Evolutionary conservation across 2,797 vertebrate species (phyloP).

Genomic region (Sternotherus odoratus): DNA sequence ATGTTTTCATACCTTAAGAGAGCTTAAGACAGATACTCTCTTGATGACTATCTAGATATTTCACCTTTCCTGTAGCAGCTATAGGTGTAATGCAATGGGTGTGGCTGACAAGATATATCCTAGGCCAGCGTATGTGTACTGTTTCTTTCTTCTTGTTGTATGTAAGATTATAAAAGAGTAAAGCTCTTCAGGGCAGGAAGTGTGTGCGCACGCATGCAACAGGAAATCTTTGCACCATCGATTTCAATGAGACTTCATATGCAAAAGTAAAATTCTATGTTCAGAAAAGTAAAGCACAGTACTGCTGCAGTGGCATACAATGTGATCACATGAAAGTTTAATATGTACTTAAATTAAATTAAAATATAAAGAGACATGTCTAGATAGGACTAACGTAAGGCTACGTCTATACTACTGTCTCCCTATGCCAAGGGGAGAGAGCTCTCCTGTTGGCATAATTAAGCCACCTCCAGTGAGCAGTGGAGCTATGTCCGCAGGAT

Average conservation of each 20-base stretch:
- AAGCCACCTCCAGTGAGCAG: too few species aligned
- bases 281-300: not conserved
- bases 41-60: conserved; percentile 23
- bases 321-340: not conserved
- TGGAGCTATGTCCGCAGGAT: too few species aligned
- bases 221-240: conserved; percentile 13
- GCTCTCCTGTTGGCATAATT: too few species aligned
- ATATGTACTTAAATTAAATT: too few species aligned
- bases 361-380: not conserved
- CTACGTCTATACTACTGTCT: too few species aligned
- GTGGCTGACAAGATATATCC: not conserved
- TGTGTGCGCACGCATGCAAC: too few species aligned
- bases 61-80: not conserved
- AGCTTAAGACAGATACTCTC: conserved; percentile 50
- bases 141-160: not conserved
- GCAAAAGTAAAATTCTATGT: conserved; percentile 42
- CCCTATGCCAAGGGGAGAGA: too few species aligned
- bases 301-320: not conserved
- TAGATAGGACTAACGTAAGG: not conserved
- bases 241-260: conserved; percentile 44
- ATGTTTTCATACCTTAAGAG: conserved; percentile 59
- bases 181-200: not conserved
- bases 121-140: not conserved
- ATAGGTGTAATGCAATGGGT: conserved; percentile 8
- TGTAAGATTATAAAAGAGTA: not conserved